Evolutionary conservation across 1,140 invertebrate species (phyloP).

Genomic region (Aphelenchoides fujianensis): DNA sequence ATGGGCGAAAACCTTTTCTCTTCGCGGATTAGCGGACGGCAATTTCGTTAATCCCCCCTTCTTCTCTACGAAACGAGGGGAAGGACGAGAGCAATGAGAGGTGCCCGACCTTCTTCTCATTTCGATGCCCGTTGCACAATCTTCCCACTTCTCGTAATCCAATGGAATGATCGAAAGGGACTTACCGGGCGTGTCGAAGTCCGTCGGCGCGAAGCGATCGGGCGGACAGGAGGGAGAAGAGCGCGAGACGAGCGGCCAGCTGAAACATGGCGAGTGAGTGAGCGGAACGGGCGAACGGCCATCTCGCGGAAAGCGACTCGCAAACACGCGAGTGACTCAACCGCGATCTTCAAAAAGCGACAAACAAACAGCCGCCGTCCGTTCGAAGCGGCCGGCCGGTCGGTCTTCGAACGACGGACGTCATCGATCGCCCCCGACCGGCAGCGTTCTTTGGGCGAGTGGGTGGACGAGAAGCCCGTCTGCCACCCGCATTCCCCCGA

Average conservation of each 20-base stretch:
- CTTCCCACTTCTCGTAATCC: too few relatives aligned
- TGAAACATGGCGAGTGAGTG: slow-evolving; percentile 2
- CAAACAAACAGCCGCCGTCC: too few relatives aligned
- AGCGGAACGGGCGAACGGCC: not conserved
- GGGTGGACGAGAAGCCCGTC: too few relatives aligned
- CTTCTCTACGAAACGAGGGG: not conserved
- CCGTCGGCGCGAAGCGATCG: not conserved
- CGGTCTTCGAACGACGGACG: too few relatives aligned
- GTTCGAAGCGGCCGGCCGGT: too few relatives aligned
- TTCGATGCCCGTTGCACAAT: too few relatives aligned
- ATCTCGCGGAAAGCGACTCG: not conserved
- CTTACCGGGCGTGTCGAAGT: not conserved
- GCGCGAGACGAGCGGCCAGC: slow-evolving; percentile 6
- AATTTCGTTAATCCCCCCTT: not conserved
- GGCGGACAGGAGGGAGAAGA: not conserved
- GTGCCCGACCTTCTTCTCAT: not conserved
- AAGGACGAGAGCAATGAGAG: not conserved
- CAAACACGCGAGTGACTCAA: slow-evolving; percentile 1
- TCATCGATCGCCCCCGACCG: too few relatives aligned
- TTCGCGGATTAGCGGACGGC: too few relatives aligned
- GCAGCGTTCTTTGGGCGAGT: too few relatives aligned
- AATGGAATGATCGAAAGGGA: not conserved
- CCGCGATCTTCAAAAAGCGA: not conserved
- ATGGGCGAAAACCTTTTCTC: too few relatives aligned
- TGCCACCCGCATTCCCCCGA: too few relatives aligned